A percentile compares a stretch with the other conserved stretches of the same genome.
These are phyloP conservation scores for Troilus luridus DNA, from an alignment of 2,888 invertebrate species.

Conservation along the genomic window DNA sequence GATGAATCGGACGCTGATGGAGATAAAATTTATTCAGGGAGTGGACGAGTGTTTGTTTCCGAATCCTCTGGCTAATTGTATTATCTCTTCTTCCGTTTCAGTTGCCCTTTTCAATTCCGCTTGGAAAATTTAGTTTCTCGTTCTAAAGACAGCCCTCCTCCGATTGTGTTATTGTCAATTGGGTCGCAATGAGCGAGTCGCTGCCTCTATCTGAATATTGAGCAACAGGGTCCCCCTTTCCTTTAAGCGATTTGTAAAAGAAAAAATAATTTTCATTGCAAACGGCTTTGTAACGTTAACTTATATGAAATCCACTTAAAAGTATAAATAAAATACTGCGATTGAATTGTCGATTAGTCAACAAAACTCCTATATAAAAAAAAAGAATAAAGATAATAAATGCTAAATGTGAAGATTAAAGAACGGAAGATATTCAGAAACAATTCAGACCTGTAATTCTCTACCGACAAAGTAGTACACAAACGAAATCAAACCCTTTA, in stretches of 20 bases:
- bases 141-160: not conserved
- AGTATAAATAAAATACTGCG: no score
- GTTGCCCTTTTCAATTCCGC: constrained; percentile 28
- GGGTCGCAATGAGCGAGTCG: not conserved
- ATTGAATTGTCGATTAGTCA: no score
- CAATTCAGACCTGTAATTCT: no score
- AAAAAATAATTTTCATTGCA: not conserved
- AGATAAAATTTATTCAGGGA: not conserved
- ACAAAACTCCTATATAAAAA: no score
- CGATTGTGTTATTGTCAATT: not conserved
- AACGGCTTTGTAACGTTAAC: no score
- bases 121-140: not conserved
- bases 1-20: not conserved
- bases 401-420: no score
- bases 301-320: no score
- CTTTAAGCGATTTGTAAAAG: not conserved
- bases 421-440: no score
- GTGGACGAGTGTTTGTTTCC: not conserved
- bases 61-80: not conserved
- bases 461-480: no score
- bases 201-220: not conserved
- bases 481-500: no score
- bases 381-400: no score
- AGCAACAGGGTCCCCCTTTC: not conserved
- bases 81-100: constrained; percentile 46